phyloP scores from a whole-genome alignment of 2,113 vertebrate species.

The Spea bombifrons region DNA sequence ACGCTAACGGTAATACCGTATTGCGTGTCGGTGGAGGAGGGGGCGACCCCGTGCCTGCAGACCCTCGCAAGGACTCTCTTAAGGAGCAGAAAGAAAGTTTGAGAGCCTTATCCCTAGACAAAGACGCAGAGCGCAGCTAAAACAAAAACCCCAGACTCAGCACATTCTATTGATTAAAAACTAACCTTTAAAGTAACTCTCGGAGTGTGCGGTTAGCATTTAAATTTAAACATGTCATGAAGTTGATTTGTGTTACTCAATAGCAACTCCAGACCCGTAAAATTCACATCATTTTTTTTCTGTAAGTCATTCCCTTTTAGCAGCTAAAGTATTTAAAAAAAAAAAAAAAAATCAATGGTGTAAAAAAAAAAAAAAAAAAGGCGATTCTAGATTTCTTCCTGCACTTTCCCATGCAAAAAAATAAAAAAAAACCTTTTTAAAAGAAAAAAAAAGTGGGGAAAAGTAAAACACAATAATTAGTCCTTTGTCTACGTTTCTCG shows the following conservation, averaged over 20 bases:
- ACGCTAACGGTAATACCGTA: constrained; percentile 66
- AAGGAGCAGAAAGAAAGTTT: constrained; percentile 71
- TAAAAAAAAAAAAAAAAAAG: constrained; percentile 58
- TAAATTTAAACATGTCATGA: constrained; percentile 86
- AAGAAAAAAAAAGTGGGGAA: constrained; percentile 65
- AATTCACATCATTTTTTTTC: constrained; percentile 71
- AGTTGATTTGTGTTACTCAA: constrained; percentile 80
- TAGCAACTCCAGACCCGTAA: constrained; percentile 78
- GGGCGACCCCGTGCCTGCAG: constrained; percentile 66
- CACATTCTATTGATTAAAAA: constrained; percentile 99
- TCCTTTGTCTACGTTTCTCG: constrained; percentile 82
- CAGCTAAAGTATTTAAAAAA: constrained; percentile 80
- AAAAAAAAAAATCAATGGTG: constrained; percentile 74
- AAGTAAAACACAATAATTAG: constrained; percentile 79
- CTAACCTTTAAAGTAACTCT: constrained; percentile 97
- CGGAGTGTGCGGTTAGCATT: constrained; percentile 84
- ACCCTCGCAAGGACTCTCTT: constrained; percentile 86
- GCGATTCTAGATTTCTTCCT: constrained; percentile 52
- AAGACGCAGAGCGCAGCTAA: constrained; percentile 77
- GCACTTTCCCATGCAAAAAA: constrained; percentile 71
- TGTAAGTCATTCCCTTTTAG: constrained; percentile 77
- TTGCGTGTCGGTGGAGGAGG: too few species aligned
- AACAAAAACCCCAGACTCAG: constrained; percentile 91
- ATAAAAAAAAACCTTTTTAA: neutral
- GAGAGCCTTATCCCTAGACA: constrained; percentile 73